These are phyloP conservation scores for Ciconia nigra DNA, from an alignment of 2,797 vertebrate species.

Conservation along the genomic window DNA sequence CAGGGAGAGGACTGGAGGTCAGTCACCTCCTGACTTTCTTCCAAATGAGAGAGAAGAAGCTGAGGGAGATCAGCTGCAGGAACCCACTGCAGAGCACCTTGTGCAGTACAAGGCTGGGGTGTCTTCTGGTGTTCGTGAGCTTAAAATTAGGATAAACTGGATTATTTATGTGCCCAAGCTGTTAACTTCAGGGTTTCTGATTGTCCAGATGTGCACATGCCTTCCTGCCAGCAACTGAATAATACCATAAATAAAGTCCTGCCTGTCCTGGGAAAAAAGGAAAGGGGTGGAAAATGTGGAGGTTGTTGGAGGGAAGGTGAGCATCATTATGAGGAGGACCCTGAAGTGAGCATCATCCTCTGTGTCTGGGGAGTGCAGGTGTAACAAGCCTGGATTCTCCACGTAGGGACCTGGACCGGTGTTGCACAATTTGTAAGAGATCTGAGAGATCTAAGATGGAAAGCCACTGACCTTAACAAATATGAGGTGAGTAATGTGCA, in stretches of 20 bases:
- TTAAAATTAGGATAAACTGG: not conserved
- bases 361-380: not conserved
- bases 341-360: not conserved
- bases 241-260: not conserved
- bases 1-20: not conserved
- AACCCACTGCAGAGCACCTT: not conserved
- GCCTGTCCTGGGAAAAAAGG: not conserved
- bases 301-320: not conserved
- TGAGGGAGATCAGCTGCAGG: not conserved
- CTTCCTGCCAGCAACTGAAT: not conserved
- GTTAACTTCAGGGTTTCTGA: not conserved
- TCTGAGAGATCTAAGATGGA: not conserved
- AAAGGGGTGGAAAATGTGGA: not conserved
- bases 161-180: not conserved
- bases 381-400: not conserved
- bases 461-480: not conserved
- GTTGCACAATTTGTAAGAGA: not conserved
- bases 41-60: not conserved
- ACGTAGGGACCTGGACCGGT: accelerated
- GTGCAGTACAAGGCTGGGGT: not conserved
- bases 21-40: not conserved
- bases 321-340: not conserved
- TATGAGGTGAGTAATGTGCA: not conserved
- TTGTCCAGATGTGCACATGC: accelerated
- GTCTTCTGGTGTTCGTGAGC: not conserved